A percentile compares a stretch with the other conserved stretches of the same genome.
Conservation (phyloP, 2,113 vertebrate species). For the Eidolon helvum region DNA sequence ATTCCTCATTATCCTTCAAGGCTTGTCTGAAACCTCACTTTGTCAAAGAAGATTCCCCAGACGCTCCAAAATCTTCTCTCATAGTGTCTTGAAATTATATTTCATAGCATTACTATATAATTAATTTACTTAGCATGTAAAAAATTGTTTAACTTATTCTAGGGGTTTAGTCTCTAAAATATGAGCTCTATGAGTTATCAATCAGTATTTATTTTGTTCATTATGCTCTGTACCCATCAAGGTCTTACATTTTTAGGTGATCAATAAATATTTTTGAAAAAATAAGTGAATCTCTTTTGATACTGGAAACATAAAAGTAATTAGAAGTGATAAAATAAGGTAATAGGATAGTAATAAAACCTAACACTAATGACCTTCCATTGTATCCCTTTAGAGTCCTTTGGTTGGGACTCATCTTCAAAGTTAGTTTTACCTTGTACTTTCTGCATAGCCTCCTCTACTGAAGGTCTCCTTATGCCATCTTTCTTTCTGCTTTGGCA, state of each 20-base stretch:
- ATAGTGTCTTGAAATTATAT: neutral
- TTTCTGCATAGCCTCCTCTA: neutral
- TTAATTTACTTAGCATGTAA: neutral
- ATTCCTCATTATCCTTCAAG: neutral
- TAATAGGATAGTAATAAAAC: neutral
- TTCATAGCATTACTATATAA: neutral
- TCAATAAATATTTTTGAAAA: neutral
- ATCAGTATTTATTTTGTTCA: neutral
- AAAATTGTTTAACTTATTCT: neutral
- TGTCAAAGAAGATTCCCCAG: neutral
- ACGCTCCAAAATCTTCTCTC: neutral
- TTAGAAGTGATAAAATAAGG: neutral
- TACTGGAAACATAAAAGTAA: neutral
- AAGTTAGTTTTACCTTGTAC: neutral
- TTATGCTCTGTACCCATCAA: neutral
- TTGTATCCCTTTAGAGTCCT: neutral
- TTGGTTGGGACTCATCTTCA: neutral
- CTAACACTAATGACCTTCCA: neutral
- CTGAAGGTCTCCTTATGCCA: neutral
- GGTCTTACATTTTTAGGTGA: neutral
- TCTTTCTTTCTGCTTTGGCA: constrained; percentile 79
- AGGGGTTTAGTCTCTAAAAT: neutral
- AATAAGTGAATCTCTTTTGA: neutral
- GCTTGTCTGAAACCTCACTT: neutral
- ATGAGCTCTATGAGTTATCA: neutral